Conservation (phyloP, 2,797 vertebrate species). For the Bovichtus diacanthus region DNA sequence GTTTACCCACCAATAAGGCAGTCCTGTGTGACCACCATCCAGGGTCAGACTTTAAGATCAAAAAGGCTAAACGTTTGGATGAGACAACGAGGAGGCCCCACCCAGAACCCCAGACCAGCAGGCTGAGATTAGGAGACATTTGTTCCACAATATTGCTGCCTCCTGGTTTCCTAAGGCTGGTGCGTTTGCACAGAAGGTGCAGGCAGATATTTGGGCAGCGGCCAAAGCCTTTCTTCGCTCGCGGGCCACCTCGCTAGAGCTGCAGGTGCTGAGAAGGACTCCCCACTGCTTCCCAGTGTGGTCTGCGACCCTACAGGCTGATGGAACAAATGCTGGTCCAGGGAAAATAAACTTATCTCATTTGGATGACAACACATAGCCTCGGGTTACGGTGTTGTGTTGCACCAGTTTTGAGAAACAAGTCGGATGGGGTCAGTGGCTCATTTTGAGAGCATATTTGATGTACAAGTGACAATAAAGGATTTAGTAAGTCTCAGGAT, state of each 20-base stretch:
- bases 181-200: slow-evolving; percentile 92
- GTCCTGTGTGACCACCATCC: slow-evolving; percentile 22
- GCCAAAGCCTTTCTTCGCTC: slow-evolving; percentile 88
- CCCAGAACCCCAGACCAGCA: slow-evolving; percentile 82
- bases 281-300: slow-evolving; percentile 89
- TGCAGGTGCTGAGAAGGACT: slow-evolving; percentile 89
- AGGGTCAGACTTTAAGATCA: slow-evolving; percentile 37
- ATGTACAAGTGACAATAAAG: slow-evolving; percentile 2
- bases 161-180: slow-evolving; percentile 90
- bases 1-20: slow-evolving; percentile 16
- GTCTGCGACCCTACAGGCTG: slow-evolving; percentile 92
- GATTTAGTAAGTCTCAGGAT: slow-evolving; percentile 21
- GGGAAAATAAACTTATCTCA: slow-evolving; percentile 97
- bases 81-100: slow-evolving; percentile 70
- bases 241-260: slow-evolving; percentile 86
- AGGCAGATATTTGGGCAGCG: slow-evolving; percentile 92
- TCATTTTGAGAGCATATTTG: slow-evolving; percentile 52
- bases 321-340: slow-evolving; percentile 92
- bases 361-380: slow-evolving; percentile 95
- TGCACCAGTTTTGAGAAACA: slow-evolving; percentile 86
- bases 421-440: slow-evolving; percentile 78
- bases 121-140: slow-evolving; percentile 91
- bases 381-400: slow-evolving; percentile 87
- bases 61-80: slow-evolving; percentile 36
- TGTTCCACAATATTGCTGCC: slow-evolving; percentile 90